Base-by-base conservation (phyloP, 1,140 invertebrate genomes). In the Trichonephila inaurata region DNA sequence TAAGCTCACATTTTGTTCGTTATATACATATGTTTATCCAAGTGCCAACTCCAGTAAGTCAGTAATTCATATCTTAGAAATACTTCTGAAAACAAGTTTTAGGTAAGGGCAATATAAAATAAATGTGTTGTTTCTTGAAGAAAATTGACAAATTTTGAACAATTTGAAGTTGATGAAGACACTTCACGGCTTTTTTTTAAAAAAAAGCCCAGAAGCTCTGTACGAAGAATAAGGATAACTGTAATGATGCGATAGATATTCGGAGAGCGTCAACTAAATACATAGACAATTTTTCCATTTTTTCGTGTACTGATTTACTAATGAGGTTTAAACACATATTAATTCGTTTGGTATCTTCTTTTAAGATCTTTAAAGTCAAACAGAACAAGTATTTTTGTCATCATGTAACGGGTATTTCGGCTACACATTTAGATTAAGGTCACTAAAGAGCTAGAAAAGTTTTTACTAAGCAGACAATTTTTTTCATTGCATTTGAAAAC, bases 171-270 rank as follows among this genome's bases (percentile, higher is more conserved):
- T 66, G 7, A 51, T 51, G 7, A 51, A 51, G 51, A 51, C 51
- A 51, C 7, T 51, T 51, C 10, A 51, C 51, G 51, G 51, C 10
- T 51, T 10, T 10, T 28, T 28, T n/a, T n/a, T n/a, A n/a, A n/a
- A n/a, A 51, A 51, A 12, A 51, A 51, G 8, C 44, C 1, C 51
- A 51, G 51, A 7, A n/a, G n/a, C n/a, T n/a, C n/a, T n/a, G n/a
- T n/a, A 21, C 64, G 10, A 24, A 33, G 7, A 77, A 24, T 69
- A 2, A 24, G n/a, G n/a, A 69, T 24, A 18, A 14, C 16, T 77
- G 7, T 77, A 77, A 77, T 77, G 72, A 77, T 33, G 72, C 18
- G 72, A 77, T 77, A 77, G 28, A 77, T 19, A 77, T 77, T 77
- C 72, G 28, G 18, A n/a, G 2, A 12, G 66, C 72, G 33, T 33